Evolutionary conservation across 2,113 vertebrate genomes (phyloP), one percentile per base, ranked within the genome.

Genomic region (Oncorhynchus nerka): DNA sequence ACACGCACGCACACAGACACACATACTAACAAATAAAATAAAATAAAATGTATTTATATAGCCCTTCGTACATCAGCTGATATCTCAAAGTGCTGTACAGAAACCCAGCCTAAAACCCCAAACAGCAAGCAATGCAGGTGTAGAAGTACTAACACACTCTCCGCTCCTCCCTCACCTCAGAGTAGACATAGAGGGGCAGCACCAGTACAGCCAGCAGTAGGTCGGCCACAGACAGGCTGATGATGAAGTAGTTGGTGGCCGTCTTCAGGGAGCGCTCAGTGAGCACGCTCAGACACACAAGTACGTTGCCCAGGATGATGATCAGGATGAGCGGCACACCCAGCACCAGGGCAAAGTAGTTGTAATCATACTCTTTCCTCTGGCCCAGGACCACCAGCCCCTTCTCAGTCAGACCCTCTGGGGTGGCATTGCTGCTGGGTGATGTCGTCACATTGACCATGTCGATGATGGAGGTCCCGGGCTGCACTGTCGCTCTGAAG

Each of bases 221-320:
- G 79, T 94, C 93, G 0, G 93, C 93, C 34, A 88, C 91, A 0
- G 93, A 87, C 81, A 94, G 83, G 85, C 92, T 93, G 76, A 94
- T 87, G 62, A 94, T 94, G 84, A 94, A 94, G 86, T 94, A 94
- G 81, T 94, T 94, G 62, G 93, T 94, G 65, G 93, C 91, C 0
- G 93, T 94, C 75, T 94, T 93, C 19, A 94, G 89, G 1, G 93
- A 92, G 39, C 88, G 87, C 86, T 94, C 91, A 0, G 91, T 93
- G 30, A 93, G 85, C 62, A 94, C 91, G 11, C 93, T 94, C 73
- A 94, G 83, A 82, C 92, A 93, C 74, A 94, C 93, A 79, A 94
- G 85, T 24, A 93, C 70, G 57, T 94, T 94, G 3, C 93, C 93
- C 83, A 93, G 80, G 73, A 94, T 89, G 80, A 91, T 93, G 80